Base-by-base conservation (phyloP, 2,888 invertebrate species). In the Polymixis flavicincta region DNA sequence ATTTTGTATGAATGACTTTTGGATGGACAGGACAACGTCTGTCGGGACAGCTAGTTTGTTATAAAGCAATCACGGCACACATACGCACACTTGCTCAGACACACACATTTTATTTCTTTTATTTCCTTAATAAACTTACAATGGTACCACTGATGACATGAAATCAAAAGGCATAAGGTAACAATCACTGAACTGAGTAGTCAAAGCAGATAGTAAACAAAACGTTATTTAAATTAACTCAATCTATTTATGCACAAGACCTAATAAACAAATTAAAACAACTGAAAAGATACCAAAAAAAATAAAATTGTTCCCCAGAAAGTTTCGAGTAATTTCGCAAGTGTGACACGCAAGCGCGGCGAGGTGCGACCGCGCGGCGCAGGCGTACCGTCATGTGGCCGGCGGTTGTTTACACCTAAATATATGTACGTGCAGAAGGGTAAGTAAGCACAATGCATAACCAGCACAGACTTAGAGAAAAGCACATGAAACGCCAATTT, bases 351-450 rank as follows among this genome's bases (percentile, higher is more conserved):
- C 85, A 86, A 87, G 87, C 74, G 75, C 87, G 83, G 76, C 75
- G 87, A 87, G 86, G 87, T 85, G 87, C 84, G 84, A 85, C 84
- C 80, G 74, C 74, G 72, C 71, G 68, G 71, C 77, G 84, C 84
- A 52, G 78, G 80, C 83, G 81, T 83, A 76, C 78, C 86, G 89
- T 85, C 88, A 88, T 88, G 72, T 87, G 88, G 87, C 80, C 78
- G 76, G 80, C 85, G 85, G 89, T 87, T 88, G 83, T 64, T 95
- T 93, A 84, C 71, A 71, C 13, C n/a, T 32, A 2, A 7, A 61
- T 45, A 61, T 45, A 59, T 1, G 13, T 14, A 59, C 14, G 1
- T 22, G 5, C 70, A 83, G 83, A 83, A 83, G 72, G 42, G 19
- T 57, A 25, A 45, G 25, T 60, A 22, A 37, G 13, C 22, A 60